Base-by-base conservation (phyloP, 2,113 vertebrate species). In the Pygoscelis antarcticus region DNA sequence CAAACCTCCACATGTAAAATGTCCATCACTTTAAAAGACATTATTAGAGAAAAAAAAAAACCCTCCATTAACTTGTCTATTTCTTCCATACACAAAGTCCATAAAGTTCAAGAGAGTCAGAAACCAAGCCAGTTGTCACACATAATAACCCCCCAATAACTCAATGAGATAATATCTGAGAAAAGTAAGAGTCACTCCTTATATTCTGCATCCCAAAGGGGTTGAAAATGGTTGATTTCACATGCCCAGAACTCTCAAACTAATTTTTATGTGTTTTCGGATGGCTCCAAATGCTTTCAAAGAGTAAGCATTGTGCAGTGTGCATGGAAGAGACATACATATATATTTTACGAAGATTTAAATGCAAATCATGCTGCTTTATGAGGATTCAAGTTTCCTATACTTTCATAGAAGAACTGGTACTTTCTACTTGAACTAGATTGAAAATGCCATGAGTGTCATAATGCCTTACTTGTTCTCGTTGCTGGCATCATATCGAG, bases 401-500 rank as follows among this genome's bases (percentile, higher is more conserved):
- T 34, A 61, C 32, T 64, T 83, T 76, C 13, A 21, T 2, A 70
- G 42, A 51, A 71, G 20, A 96, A 95, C 7, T 60, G 16, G 20
- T 87, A 84, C 47, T 68, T 81, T 95, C 69, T 85, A 40, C 13
- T 29, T 79, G 44, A 75, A 78, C 46, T 69, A 36, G 11, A 84
- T 9, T 44, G n/a, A 84, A 95, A 89, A 74, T 64, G 40, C 57
- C 72, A 90, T 54, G 11, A 71, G 78, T 60, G 69, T 78, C 66
- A 78, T 27, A 95, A 76, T 29, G 85, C 55, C 99, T 99, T 99
- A 99, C 99, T 99, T 99, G 99, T 99, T 99, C 96, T 99, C 99
- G 7, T 99, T 99, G 98, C 98, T 99, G 94, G 99, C 99, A 70
- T 99, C 99, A 5, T 99, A 99, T 83, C 99, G 99, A 94, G 99